A percentile compares a stretch with the other conserved stretches of the same genome.
phyloP scores from a whole-genome alignment of 2,797 vertebrate species.

The Knipowitschia caucasica region DNA sequence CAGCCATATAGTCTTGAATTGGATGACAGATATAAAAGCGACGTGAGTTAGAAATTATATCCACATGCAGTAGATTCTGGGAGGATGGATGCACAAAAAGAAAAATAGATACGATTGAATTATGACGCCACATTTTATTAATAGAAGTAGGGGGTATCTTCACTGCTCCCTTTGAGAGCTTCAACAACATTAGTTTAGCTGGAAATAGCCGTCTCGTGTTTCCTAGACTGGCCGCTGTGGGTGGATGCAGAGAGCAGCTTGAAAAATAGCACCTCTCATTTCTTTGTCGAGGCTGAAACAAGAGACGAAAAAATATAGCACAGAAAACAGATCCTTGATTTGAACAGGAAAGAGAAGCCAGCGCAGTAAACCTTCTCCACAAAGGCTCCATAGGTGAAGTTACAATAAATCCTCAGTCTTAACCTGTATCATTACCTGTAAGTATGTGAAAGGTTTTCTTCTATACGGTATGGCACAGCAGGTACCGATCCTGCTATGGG shows the following conservation, averaged over 20 bases:
- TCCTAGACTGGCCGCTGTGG: slow-evolving; percentile 33
- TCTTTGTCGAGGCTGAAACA: slow-evolving; percentile 46
- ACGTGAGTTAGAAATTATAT: background rate
- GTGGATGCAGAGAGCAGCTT: slow-evolving; percentile 42
- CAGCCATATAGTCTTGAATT: no score
- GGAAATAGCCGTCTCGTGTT: slow-evolving; percentile 43
- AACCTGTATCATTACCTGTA: no score
- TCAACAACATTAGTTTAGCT: slow-evolving; percentile 43
- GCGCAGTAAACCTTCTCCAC: background rate
- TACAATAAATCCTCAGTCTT: background rate
- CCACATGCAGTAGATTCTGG: background rate
- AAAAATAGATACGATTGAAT: slow-evolving; percentile 40
- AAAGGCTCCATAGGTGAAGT: background rate
- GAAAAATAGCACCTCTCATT: slow-evolving; percentile 33
- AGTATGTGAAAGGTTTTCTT: no score
- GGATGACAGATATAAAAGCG: background rate
- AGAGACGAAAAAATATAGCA: slow-evolving; percentile 25
- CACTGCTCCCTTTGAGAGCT: slow-evolving; percentile 25
- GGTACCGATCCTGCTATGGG: no score
- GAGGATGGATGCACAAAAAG: slow-evolving; percentile 27
- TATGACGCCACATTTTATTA: slow-evolving; percentile 28
- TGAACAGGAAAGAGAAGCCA: slow-evolving; percentile 6
- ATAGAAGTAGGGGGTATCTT: slow-evolving; percentile 11
- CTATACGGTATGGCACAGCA: no score
- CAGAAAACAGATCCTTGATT: background rate